Evolutionary conservation across 2,888 invertebrate species (phyloP), one percentile per base, ranked within the genome.

Genomic region (Platycheirus rosarum): DNA sequence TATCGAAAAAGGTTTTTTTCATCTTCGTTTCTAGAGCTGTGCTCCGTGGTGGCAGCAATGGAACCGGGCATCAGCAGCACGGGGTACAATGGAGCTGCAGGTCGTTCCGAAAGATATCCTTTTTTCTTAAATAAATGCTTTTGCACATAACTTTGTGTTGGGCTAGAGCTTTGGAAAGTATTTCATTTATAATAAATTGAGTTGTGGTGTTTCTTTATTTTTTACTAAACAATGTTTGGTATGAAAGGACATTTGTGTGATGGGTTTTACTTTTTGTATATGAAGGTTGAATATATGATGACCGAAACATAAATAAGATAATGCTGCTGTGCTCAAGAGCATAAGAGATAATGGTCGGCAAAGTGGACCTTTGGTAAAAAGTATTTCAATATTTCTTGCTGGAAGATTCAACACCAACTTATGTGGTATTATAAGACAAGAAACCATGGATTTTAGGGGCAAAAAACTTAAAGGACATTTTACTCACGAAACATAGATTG

Each of bases 1-100:
- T 74, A 79, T 74, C 48, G 79, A 55, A 63, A 79, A 73, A 69
- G 55, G n/a, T n/a, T 74, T 79, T 77, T 79, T 60, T 63, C 65
- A 53, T 60, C 51, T 57, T 55, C 20, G 49, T 20, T 13, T 16
- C n/a, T 35, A 16, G 4, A 9, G 57, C 13, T 55, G 2, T 20
- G 8, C 37, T 37, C 9, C 3, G 20, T 13, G 55, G 20, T 35
- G 9, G 20, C n/a, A n/a, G n/a, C n/a, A n/a, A n/a, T n/a, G n/a
- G n/a, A n/a, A n/a, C n/a, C n/a, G n/a, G n/a, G n/a, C n/a, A n/a
- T n/a, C n/a, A n/a, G n/a, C n/a, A n/a, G n/a, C n/a, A n/a, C n/a
- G n/a, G n/a, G n/a, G n/a, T n/a, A n/a, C n/a, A n/a, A 8, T 6
- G 13, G 20, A 13, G 53, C 37, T 69, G 62, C 65, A 71, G 29